Evolutionary conservation across 2,113 vertebrate species (phyloP).

Genomic region (Myrmophylax atrothorax): DNA sequence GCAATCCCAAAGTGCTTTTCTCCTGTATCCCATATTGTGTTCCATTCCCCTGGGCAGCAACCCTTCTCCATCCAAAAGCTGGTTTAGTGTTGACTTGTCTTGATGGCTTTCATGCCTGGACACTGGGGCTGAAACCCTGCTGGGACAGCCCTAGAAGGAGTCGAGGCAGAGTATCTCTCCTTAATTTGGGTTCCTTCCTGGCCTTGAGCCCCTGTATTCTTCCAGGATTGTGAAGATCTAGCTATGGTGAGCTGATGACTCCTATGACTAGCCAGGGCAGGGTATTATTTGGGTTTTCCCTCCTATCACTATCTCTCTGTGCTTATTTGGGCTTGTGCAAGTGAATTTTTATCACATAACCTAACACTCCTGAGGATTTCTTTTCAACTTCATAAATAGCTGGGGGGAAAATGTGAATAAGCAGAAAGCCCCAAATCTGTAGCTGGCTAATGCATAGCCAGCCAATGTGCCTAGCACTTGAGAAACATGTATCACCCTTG

Average conservation of each 20-base stretch:
- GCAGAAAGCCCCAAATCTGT: not conserved
- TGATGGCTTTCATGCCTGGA: not conserved
- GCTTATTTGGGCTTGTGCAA: not conserved
- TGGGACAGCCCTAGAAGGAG: not conserved
- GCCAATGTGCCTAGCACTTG: not conserved
- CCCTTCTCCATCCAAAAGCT: not conserved
- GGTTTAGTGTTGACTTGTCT: not conserved
- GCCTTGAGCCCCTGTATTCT: not conserved
- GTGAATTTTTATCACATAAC: not conserved
- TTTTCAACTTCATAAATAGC: not conserved
- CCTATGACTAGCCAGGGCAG: not conserved
- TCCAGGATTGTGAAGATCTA: not conserved
- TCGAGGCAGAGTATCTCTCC: not conserved
- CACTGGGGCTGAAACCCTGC: not conserved
- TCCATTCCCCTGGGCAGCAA: not conserved
- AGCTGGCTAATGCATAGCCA: not conserved
- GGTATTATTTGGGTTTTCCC: not conserved
- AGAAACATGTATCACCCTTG: not conserved
- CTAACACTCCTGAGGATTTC: not conserved
- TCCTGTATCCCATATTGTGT: fast-evolving
- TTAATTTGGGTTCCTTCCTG: not conserved
- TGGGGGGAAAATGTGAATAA: not conserved
- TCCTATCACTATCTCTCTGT: not conserved
- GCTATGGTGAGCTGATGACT: not conserved
- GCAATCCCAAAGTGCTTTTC: not conserved